Base-by-base conservation (phyloP, 1,140 invertebrate genomes). In the Plectrocnemia conspersa region DNA sequence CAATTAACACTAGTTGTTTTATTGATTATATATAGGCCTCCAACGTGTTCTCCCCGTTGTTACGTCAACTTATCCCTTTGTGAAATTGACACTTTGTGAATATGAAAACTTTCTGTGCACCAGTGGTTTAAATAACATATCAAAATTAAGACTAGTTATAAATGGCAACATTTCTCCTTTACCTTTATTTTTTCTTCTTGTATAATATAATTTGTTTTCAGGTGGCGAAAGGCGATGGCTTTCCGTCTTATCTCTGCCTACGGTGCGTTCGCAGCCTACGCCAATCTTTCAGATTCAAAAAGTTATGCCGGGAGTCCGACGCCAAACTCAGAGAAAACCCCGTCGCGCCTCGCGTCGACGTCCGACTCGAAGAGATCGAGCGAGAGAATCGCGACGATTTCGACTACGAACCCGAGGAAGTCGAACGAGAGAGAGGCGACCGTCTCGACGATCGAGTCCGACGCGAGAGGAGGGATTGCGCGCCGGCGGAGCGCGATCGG, bases 291-390 rank as follows among this genome's bases (percentile, higher is more conserved):
- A 35, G n/a, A 22, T 61, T 61, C 29, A 61, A 61, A 45, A 44
- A 61, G 18, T 41, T 56, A 22, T 61, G 59, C 41, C 35, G 54
- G 38, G 47, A 44, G 29, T 61, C 59, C 25, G 59, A 61, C 38
- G 18, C 46, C 9, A 52, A 53, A 32, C 23, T 61, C 15, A 52
- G 58, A 35, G 54, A 24, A 10, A 36, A 18, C 33, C 29, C 54
- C 1, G 38, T 13, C 19, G 16, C 49, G n/a, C 15, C 16, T 6
- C 36, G 27, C 21, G 3, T 13, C 18, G 32, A 49, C 23, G n/a
- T n/a, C 32, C 25, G 44, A 29, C 48, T 48, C 15, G 47, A 50
- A 24, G 24, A 29, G 27, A n/a, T n/a, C 27, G 27, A 29, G 27
- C 27, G 27, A n/a, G 27, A n/a, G 27, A 6, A 7, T 6, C n/a